phyloP scores from a whole-genome alignment of 1,140 invertebrate genomes.

The Hyphantria cunea region DNA sequence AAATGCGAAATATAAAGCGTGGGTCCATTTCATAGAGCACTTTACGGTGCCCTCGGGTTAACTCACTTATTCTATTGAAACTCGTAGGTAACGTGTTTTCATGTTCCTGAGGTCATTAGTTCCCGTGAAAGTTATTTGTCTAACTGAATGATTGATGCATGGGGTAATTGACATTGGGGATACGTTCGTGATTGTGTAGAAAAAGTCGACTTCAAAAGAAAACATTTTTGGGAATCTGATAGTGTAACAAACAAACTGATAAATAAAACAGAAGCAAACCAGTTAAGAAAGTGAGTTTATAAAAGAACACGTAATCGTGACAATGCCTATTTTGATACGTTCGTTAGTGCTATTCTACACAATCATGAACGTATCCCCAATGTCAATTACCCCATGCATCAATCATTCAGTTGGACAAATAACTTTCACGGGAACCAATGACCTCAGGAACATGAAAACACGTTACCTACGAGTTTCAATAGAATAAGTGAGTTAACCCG shows the following conservation, averaged over 20 bases:
- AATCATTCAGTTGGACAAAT: constrained; percentile 14
- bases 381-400: constrained; percentile 8
- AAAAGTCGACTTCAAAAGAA: too few relatives aligned
- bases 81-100: not conserved
- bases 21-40: not conserved
- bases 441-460: constrained; percentile 2
- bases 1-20: not conserved
- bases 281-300: too few relatives aligned
- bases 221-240: too few relatives aligned
- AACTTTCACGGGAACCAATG: constrained; percentile 5
- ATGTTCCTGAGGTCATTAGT: not conserved
- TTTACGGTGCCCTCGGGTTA: constrained; percentile 9
- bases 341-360: too few relatives aligned
- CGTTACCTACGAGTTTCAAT: not conserved
- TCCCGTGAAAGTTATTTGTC: constrained; percentile 14
- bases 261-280: too few relatives aligned
- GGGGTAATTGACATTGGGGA: constrained; percentile 1
- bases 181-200: too few relatives aligned
- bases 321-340: too few relatives aligned
- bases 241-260: too few relatives aligned
- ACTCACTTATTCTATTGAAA: constrained; percentile 7
- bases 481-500: constrained; percentile 6
- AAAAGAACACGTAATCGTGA: too few relatives aligned
- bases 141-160: constrained; percentile 13
- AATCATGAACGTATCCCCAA: not conserved